phyloP scores from a whole-genome alignment of 2,113 vertebrate species.

The Gobiocypris rarus region DNA sequence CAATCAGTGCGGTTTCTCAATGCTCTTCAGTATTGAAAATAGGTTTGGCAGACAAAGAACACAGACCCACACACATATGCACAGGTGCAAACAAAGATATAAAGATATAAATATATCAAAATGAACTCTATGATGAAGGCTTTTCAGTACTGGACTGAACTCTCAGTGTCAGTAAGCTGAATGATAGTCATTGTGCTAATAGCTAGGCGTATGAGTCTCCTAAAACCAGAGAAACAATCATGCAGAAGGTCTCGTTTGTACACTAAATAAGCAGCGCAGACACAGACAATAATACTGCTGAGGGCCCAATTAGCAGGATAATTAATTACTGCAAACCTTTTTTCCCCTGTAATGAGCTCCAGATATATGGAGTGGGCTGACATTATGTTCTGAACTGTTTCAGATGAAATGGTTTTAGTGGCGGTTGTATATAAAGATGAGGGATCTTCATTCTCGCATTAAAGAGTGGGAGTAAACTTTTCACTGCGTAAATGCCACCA shows the following conservation, averaged over 20 bases:
- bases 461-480: constrained; percentile 49
- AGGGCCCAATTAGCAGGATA: constrained; percentile 55
- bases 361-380: constrained; percentile 48
- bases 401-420: constrained; percentile 50
- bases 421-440: constrained; percentile 43
- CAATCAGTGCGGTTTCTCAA: background rate
- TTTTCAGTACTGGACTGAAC: background rate
- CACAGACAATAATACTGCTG: constrained; percentile 53
- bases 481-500: constrained; percentile 43
- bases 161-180: constrained; percentile 27
- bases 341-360: constrained; percentile 51
- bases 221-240: constrained; percentile 38
- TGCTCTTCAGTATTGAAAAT: background rate
- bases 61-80: background rate
- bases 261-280: constrained; percentile 51
- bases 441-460: constrained; percentile 41
- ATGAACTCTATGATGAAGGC: constrained; percentile 22
- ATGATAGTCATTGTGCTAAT: constrained; percentile 45
- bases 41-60: constrained; percentile 7
- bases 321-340: constrained; percentile 54
- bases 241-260: constrained; percentile 50
- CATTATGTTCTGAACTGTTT: constrained; percentile 46
- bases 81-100: constrained; percentile 5
- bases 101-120: constrained; percentile 16
- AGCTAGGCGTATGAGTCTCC: constrained; percentile 15